Evolutionary conservation across 1,140 invertebrate species (phyloP).

Genomic region (Nasonia longicornis): DNA sequence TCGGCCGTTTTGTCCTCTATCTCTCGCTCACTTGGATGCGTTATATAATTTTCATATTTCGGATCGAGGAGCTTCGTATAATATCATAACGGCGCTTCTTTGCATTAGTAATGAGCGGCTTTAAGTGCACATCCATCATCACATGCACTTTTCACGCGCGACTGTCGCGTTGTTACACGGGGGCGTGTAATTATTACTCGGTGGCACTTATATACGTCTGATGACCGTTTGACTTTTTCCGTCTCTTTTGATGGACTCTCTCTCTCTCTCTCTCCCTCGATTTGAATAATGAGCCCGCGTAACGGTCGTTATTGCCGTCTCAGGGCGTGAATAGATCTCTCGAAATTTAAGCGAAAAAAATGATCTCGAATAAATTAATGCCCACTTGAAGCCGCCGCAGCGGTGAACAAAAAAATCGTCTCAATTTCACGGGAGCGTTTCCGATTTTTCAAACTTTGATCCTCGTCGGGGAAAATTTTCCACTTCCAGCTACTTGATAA

Average conservation of each 20-base stretch:
- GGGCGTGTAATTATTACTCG: not conserved
- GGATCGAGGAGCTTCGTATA: not conserved
- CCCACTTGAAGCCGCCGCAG: not conserved
- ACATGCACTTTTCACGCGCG: not conserved
- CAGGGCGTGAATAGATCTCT: not conserved
- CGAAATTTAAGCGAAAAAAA: conserved; percentile 8
- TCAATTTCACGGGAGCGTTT: conserved; percentile 16
- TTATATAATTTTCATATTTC: not conserved
- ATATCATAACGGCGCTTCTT: not conserved
- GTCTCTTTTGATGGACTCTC: too few species aligned
- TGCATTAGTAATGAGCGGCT: not conserved
- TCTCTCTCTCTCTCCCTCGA: too few species aligned
- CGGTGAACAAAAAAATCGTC: not conserved
- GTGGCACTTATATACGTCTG: not conserved
- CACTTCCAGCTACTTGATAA: conserved; percentile 7
- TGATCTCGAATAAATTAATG: not conserved
- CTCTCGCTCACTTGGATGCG: too few species aligned
- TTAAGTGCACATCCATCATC: not conserved
- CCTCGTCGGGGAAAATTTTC: not conserved
- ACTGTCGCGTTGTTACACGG: not conserved
- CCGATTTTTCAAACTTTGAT: not conserved
- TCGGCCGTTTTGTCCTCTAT: not conserved
- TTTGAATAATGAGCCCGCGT: not conserved
- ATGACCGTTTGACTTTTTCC: not conserved
- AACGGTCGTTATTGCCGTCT: not conserved